Base-by-base conservation (phyloP, 2,113 vertebrate species). In the Poicephalus gulielmi region DNA sequence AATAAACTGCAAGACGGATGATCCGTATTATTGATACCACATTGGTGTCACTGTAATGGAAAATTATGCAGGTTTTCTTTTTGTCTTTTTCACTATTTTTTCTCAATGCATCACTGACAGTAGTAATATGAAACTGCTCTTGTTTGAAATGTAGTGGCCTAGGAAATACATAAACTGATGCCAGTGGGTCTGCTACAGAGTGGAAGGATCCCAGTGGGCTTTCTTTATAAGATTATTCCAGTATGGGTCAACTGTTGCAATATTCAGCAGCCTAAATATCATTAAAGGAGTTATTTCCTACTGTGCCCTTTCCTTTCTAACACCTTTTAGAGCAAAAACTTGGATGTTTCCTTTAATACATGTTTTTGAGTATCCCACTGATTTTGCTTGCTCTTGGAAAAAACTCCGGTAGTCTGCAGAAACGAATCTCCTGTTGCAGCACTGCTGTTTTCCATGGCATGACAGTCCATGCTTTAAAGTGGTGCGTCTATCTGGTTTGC, bases 141-240 rank as follows among this genome's bases (percentile, higher is more conserved):
- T 88, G 53, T 92, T 77, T 77, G 46, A 86, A 95, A 93, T 1
- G 2, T 20, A 83, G 64, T 69, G 76, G 68, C 33, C 77, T 84
- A 78, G 77, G 91, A 95, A 94, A 91, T 31, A 78, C 2, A 75
- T 78, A 89, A 92, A 94, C 68, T 70, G 83, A 96, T 92, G 79
- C 53, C 79, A 77, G 28, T 33, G n/a, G n/a, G 63, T 57, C 75
- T 91, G 49, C 75, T 77, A 49, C 71, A 70, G 67, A 83, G 63
- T 7, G 3, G 63, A 79, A 37, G 49, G 49, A 92, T 92, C 79
- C 88, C 88, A 86, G 27, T 43, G 47, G 79, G 13, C 50, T 88
- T 44, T 55, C 28, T 57, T 77, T 60, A 53, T 33, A 80, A 86
- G 59, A 73, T 80, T 86, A 74, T 81, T 92, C 68, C 37, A 67